Conservation (phyloP, 2,888 invertebrate genomes). For the Ganaspis brasiliensis region DNA sequence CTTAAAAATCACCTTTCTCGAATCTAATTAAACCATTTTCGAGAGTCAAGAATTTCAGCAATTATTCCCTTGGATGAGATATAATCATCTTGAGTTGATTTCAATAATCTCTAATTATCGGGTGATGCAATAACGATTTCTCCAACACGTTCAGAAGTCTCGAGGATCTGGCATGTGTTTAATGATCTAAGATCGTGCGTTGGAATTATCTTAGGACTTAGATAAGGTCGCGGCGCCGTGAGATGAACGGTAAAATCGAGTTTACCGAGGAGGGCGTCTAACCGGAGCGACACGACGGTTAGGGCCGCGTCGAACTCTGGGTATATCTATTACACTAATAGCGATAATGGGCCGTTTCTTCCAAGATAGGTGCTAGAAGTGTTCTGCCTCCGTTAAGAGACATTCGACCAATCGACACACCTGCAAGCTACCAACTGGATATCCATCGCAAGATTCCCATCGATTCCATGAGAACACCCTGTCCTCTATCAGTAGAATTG, state of each 20-base stretch:
- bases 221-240: slow-evolving; percentile 58
- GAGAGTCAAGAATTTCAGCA: too few relatives aligned
- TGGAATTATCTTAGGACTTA: slow-evolving; percentile 60
- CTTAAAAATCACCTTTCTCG: too few relatives aligned
- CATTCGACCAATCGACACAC: slow-evolving; percentile 55
- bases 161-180: slow-evolving; percentile 61
- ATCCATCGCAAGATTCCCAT: slow-evolving; percentile 18
- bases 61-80: too few relatives aligned
- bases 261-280: slow-evolving; percentile 55
- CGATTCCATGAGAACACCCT: slow-evolving; percentile 4
- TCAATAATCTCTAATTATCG: slow-evolving; percentile 9
- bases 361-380: slow-evolving; percentile 62
- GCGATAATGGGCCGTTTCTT: slow-evolving; percentile 69
- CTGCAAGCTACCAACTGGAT: slow-evolving; percentile 55
- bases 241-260: slow-evolving; percentile 63
- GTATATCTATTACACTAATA: slow-evolving; percentile 73
- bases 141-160: slow-evolving; percentile 34
- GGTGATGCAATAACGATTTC: slow-evolving; percentile 26
- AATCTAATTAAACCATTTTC: too few relatives aligned
- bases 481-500: neutral
- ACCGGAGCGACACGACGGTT: slow-evolving; percentile 58
- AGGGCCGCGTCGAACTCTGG: slow-evolving; percentile 45
- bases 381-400: slow-evolving; percentile 54
- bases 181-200: slow-evolving; percentile 71
- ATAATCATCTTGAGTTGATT: neutral